phyloP scores from a whole-genome alignment of 2,888 invertebrate genomes.

The Agrilus mali region DNA sequence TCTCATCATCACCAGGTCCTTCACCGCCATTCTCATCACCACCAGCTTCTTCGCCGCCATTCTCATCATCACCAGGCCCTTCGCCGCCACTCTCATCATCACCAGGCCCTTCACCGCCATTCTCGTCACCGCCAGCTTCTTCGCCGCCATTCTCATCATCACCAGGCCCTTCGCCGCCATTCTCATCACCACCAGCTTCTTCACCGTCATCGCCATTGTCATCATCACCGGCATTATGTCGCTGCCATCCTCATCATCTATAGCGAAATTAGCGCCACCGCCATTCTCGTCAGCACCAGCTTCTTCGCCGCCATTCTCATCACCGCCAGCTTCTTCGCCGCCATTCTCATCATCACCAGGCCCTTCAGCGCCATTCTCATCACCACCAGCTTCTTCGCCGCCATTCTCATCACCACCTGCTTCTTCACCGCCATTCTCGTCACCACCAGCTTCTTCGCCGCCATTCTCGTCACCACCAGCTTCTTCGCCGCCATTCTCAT shows the following conservation, averaged over 20 bases:
- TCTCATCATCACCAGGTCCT: neutral
- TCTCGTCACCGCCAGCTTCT: neutral
- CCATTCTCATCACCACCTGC: neutral
- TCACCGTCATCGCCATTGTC: slow-evolving; percentile 11
- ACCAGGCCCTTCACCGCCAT: neutral
- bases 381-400: neutral
- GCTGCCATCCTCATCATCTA: slow-evolving; percentile 14
- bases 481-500: neutral
- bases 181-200: slow-evolving; percentile 14
- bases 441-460: neutral
- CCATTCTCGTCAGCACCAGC: neutral
- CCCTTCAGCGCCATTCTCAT: too few relatives aligned
- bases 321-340: neutral
- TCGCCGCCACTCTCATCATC: neutral
- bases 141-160: neutral
- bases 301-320: neutral
- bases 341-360: too few relatives aligned
- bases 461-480: neutral
- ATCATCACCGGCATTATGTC: slow-evolving; percentile 6
- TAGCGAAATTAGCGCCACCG: too few relatives aligned
- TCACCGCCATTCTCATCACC: neutral
- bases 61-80: neutral
- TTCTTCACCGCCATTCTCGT: neutral
- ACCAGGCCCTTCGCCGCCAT: too few relatives aligned
- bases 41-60: too few relatives aligned